A percentile compares a stretch with the other conserved stretches of the same genome.
These are phyloP conservation scores for Alca torda DNA, from an alignment of 2,797 vertebrate species.

Conservation along the genomic window DNA sequence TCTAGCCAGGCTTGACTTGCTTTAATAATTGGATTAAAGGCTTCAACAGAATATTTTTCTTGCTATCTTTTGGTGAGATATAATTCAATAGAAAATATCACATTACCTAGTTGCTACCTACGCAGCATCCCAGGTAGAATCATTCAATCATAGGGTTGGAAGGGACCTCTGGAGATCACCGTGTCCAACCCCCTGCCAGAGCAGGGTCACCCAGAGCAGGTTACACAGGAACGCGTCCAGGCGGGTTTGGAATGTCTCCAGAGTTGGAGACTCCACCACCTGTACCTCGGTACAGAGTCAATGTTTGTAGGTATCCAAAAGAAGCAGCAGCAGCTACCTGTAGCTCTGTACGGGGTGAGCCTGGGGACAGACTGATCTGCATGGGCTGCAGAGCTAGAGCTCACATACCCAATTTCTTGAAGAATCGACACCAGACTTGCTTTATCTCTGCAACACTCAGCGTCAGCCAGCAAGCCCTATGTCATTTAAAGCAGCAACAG, in stretches of 20 bases:
- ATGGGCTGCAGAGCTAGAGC: not conserved
- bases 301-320: not conserved
- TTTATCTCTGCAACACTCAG: not conserved
- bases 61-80: not conserved
- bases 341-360: not conserved
- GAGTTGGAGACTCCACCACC: no score
- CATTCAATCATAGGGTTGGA: no score
- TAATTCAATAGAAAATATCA: not conserved
- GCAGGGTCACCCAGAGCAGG: no score
- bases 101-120: not conserved
- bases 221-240: no score
- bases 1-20: not conserved
- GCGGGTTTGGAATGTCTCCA: no score
- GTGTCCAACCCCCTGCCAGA: no score
- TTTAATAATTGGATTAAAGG: not conserved
- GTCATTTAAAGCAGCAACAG: not conserved
- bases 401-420: not conserved
- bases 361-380: not conserved
- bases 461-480: not conserved
- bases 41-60: not conserved
- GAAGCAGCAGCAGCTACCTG: not conserved
- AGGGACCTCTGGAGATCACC: no score
- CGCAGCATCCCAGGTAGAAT: not conserved
- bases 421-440: not conserved
- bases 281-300: not conserved